phyloP scores from a whole-genome alignment of 2,888 invertebrate species.

The Isotomurus palustris region DNA sequence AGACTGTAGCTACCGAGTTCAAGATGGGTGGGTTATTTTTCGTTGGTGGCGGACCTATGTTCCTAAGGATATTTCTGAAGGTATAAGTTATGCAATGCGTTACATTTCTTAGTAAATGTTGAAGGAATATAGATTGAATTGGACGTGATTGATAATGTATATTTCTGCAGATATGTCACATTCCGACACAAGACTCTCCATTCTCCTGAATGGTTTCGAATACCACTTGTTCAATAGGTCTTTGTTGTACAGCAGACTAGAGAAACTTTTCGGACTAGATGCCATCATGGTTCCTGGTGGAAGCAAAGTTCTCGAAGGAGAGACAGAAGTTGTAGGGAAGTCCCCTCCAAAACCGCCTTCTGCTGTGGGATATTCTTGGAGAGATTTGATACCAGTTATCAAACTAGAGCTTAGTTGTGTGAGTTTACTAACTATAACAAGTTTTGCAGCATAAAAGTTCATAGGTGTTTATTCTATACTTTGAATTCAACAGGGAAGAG shows the following conservation, averaged over 20 bases:
- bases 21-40: constrained; percentile 96
- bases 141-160: background rate
- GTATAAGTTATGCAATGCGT: constrained; percentile 54
- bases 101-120: constrained; percentile 6
- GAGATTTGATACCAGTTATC: constrained; percentile 92
- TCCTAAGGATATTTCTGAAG: constrained; percentile 91
- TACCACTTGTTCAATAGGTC: constrained; percentile 92
- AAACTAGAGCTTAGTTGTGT: constrained; percentile 87
- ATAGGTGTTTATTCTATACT: background rate
- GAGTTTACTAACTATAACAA: constrained; percentile 48
- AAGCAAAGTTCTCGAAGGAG: constrained; percentile 47
- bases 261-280: constrained; percentile 80
- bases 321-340: constrained; percentile 27
- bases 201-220: constrained; percentile 90
- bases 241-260: constrained; percentile 76
- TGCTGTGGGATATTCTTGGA: constrained; percentile 83
- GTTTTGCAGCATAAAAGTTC: background rate
- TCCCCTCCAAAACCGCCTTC: constrained; percentile 62
- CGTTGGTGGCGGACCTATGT: constrained; percentile 97
- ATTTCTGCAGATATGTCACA: constrained; percentile 78
- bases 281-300: constrained; percentile 66
- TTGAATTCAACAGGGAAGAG: constrained; percentile 62
- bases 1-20: constrained; percentile 86
- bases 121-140: background rate
- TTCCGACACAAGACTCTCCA: constrained; percentile 84